Evolutionary conservation across 2,888 invertebrate genomes (phyloP), one percentile per base, ranked within the genome.

Genomic region (Eledona agricola): DNA sequence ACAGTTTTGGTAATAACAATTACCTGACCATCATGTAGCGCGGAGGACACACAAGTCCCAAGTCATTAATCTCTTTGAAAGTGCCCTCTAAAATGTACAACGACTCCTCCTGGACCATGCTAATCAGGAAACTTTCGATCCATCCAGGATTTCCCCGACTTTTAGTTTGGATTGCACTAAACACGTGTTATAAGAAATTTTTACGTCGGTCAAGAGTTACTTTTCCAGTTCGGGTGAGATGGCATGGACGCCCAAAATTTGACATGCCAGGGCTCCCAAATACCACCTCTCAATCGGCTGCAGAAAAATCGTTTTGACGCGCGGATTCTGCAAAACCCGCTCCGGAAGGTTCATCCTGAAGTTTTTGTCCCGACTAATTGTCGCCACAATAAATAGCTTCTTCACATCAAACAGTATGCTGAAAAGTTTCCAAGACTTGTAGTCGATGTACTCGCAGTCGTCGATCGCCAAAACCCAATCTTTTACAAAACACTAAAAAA

Each of bases 131-230:
- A 67, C 82, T 84, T 67, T 86, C 83, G 46, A 86, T 82, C 86
- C 86, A 86, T 1, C 86, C 86, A 0, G 86, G 83, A 71, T 83
- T 80, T 0, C 86, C 86, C 12, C 77, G 76, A 64, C 85, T 85
- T 52, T 79, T 80, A 16, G 79, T 78, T 65, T 86, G 84, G 57
- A 86, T 80, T 2, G 77, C 67, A 61, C 80, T 72, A 51, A 5
- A 67, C 32, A 20, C n/a, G n/a, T n/a, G n/a, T 9, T n/a, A 7
- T n/a, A 4, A 11, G 2, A 6, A 12, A 25, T 38, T 32, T 15
- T 13, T 9, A 17, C n/a, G 15, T 28, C 2, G 10, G 2, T 5
- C 7, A 11, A n/a, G 16, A n/a, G 3, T 28, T 5, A 84, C 85
- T 82, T 85, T 70, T 85, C 85, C 12, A 87, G 73, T 66, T 86